Base-by-base conservation (phyloP, 2,797 vertebrate genomes). In the Phoebastria nigripes region DNA sequence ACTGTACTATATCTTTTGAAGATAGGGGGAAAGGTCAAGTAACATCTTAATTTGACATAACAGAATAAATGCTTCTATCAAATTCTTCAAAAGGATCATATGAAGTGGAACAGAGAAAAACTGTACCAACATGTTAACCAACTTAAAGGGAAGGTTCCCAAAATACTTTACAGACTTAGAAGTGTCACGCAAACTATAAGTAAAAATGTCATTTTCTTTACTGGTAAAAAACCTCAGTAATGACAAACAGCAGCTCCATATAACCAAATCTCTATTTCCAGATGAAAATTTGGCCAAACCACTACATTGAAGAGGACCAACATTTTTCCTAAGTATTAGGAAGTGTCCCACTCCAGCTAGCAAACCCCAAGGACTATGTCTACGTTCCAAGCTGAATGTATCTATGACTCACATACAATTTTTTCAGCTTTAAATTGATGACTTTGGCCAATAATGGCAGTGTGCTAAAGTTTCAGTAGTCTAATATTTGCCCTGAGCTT, bases 1-100 rank as follows among this genome's bases (percentile, higher is more conserved):
- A 88, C 65, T 76, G 69, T 35, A 66, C 12, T 90, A 4, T 86
- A 83, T 81, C 90, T 93, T 96, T 88, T 95, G 93, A 96, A 93
- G 82, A 92, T 35, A 82, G 58, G 26, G 58, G 49, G 3, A 94
- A 95, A 96, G 81, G 93, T 89, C 94, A 44, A 94, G 86, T 72
- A 93, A 81, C 71, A 67, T 85, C 74, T 80, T 92, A 78, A 58
- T 95, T 91, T 86, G 65, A 76, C 87, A 44, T 65, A 95, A 72
- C 46, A 70, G 73, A 93, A 79, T 87, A 93, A 94, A 78, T 73
- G 77, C 35, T 37, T 83, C 85, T 61, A 47, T 26, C 33, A 76
- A 58, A 92, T 80, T 87, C 70, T 83, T 95, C 82, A 81, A 73
- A 91, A 83, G 54, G 39, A 89, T 73, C 85, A 62, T 69, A 93